Evolutionary conservation across 2,888 invertebrate genomes (phyloP), one percentile per base, ranked within the genome.

Genomic region (Polydrusus cervinus): DNA sequence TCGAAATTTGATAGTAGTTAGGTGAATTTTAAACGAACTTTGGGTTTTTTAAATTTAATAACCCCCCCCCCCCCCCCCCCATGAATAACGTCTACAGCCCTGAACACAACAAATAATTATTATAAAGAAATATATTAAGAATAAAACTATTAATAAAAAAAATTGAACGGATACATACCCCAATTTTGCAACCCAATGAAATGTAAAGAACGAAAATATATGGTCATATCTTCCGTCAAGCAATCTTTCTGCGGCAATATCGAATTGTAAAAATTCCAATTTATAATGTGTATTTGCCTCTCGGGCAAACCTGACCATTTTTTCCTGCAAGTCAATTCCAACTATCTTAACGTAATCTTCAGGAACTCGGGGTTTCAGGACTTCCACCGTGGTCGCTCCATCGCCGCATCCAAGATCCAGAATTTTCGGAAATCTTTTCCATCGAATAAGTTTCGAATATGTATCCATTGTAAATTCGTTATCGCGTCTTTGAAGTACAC

Each of bases 361-460:
- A 0, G 93, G 92, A 66, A 94, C 82, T 73, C 89, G 87, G 0
- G 91, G 91, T 76, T 91, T 87, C 73, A 95, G 86, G 30, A 91
- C 86, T 13, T 91, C 90, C 69, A 90, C 88, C 0, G 92, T 90
- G 10, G 94, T 92, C 80, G 91, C 90, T 0, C 94, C 94, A 51
- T 93, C 92, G 0, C 94, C 95, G 76, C 92, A 93, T 0, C 95
- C 95, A 51, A 95, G 89, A 81, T 95, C 95, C 71, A 93, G 81
- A 47, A 92, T 38, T 60, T 60, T 60, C n/a, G 57, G 57, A 60
- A 11, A 38, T 13, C 14, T 38, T 38, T 60, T 60, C 57, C 57
- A 60, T 16, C 11, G 38, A 16, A 60, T 18, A 60, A 60, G 57
- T 38, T 40, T 38, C 13, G 11, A 18, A 60, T 60, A 60, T 6